Base-by-base conservation (phyloP, 2,113 vertebrate genomes). In the Aphyosemion australe region DNA sequence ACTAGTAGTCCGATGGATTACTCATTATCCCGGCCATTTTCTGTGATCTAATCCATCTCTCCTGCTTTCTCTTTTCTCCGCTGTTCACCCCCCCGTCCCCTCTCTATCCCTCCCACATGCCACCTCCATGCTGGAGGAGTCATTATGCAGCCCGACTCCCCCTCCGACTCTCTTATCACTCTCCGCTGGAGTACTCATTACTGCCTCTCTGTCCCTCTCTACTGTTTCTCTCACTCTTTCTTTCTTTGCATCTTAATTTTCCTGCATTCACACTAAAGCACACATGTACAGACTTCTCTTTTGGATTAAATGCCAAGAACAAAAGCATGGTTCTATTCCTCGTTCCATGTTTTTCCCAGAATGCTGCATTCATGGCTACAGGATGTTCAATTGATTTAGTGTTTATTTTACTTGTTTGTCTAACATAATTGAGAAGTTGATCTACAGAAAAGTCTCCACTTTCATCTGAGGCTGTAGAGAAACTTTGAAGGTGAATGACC, bases 101-200 rank as follows among this genome's bases (percentile, higher is more conserved):
- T 65, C 63, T 74, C 65, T 74, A 56, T 76, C 72, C 76, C 74
- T 75, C 83, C 87, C 70, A 81, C 72, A 68, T 69, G 45, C 79
- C 75, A 79, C 79, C 83, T 83, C 83, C 79, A 66, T 75, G 79
- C 78, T 74, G 70, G 74, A 86, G 75, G 71, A 84, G 71, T 89
- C 85, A 86, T 89, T 87, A 87, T 79, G 78, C 73, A 65, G 76
- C 69, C 85, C 57, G 50, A 50, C 75, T 86, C 69, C 71, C 41
- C 55, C 77, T 76, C 73, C 15, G 54, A 78, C 71, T 79, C 80
- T 84, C 82, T 87, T 83, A 87, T 89, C 82, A 76, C 61, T 84
- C 87, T 84, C 83, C 65, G 74, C 77, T 83, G 82, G 85, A 87
- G 85, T 50, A 84, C 75, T 86, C 84, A 86, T 87, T 89, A 82